Percentiles rank a stretch among this genome's conserved stretches.
These are phyloP conservation scores for Lampropteryx suffumata DNA, from an alignment of 2,888 invertebrate species.

Conservation along the genomic window DNA sequence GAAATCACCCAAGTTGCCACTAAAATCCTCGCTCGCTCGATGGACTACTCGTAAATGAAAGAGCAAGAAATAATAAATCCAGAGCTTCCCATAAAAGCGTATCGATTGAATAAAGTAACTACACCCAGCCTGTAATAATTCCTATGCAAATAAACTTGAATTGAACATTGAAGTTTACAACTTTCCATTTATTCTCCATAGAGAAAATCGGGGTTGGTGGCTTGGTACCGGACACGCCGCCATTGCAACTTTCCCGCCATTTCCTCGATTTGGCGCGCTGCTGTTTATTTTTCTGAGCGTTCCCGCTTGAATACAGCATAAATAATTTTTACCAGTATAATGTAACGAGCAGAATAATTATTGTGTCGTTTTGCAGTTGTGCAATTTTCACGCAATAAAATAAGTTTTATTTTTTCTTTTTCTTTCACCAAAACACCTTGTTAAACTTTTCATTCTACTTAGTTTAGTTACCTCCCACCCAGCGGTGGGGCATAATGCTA, in stretches of 20 bases:
- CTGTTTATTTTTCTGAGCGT: slow-evolving; percentile 19
- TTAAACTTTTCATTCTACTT: too few relatives aligned
- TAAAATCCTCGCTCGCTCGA: too few relatives aligned
- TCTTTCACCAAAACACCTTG: not conserved
- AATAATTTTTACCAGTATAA: slow-evolving; percentile 9
- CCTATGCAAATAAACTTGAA: slow-evolving; percentile 37
- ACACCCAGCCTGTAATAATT: slow-evolving; percentile 29
- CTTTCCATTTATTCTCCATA: slow-evolving; percentile 45
- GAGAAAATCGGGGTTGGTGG: slow-evolving; percentile 42
- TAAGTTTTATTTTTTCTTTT: not conserved
- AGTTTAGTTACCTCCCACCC: too few relatives aligned
- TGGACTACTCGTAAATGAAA: too few relatives aligned
- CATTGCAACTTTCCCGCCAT: slow-evolving; percentile 55
- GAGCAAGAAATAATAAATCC: slow-evolving; percentile 19
- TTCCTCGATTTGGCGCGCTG: slow-evolving; percentile 42
- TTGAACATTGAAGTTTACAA: slow-evolving; percentile 37
- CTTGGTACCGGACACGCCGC: slow-evolving; percentile 36
- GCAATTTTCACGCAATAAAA: not conserved
- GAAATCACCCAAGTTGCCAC: too few relatives aligned
- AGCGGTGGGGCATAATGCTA: too few relatives aligned
- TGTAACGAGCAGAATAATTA: slow-evolving; percentile 10
- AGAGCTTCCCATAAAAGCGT: slow-evolving; percentile 23
- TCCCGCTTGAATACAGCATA: slow-evolving; percentile 5
- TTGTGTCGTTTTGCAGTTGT: not conserved
- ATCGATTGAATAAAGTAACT: slow-evolving; percentile 31